Conservation (phyloP, 2,888 invertebrate genomes). For the Hymenopus coronatus region DNA sequence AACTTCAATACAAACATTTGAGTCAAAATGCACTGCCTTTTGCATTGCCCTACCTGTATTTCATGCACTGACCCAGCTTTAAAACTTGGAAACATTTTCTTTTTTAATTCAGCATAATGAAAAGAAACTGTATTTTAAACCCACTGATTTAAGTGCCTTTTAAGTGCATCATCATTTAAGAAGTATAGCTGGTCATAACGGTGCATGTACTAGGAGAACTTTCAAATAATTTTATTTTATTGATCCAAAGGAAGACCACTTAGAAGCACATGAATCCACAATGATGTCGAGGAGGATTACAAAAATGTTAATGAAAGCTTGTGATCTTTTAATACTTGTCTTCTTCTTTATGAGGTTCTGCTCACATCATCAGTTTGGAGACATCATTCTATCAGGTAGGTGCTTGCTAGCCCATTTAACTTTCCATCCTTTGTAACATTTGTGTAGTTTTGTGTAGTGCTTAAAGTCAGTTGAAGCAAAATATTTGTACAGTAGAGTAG, state of each 20-base stretch:
- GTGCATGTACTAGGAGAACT: too few relatives aligned
- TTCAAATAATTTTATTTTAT: too few relatives aligned
- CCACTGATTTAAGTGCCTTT: too few relatives aligned
- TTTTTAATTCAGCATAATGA: not conserved
- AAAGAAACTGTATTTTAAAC: not conserved
- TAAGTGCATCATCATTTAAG: too few relatives aligned
- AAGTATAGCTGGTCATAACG: too few relatives aligned
- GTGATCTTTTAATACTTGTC: not conserved
- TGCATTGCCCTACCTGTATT: too few relatives aligned
- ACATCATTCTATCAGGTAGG: not conserved
- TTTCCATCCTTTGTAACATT: not conserved
- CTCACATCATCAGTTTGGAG: not conserved
- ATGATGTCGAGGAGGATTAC: not conserved
- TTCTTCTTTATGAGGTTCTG: not conserved
- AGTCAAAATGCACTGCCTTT: too few relatives aligned
- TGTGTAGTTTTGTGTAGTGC: conserved; percentile 3
- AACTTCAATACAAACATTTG: too few relatives aligned
- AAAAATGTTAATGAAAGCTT: not conserved
- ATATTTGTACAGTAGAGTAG: not conserved
- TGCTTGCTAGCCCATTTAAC: conserved; percentile 16
- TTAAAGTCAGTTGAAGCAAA: not conserved
- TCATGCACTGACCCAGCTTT: too few relatives aligned
- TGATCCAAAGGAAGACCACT: not conserved
- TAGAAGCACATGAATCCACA: not conserved
- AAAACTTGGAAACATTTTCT: not conserved